Base-by-base conservation (phyloP, 2,888 invertebrate species). In the Pogonocherus hispidulus region DNA sequence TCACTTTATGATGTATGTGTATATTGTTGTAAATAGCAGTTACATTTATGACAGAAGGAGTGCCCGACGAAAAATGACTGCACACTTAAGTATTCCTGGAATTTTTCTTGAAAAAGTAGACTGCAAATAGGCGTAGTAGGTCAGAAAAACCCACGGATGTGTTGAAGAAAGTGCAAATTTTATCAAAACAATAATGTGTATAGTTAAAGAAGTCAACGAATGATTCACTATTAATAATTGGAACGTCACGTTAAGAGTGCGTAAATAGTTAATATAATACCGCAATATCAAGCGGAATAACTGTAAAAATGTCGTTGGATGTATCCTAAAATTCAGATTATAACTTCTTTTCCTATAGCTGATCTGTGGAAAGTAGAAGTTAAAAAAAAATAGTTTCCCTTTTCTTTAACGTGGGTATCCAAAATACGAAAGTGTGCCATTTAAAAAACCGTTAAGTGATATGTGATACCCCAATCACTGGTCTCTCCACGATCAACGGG, bases 61-160 rank as follows among this genome's bases (percentile, higher is more conserved):
- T 16, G 41, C n/a, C 41, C 2, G 16, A n/a, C n/a, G n/a, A 41
- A 41, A 41, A n/a, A 41, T 41, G 41, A 41, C 41, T 41, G 14
- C 6, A 2, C 41, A 5, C 41, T 4, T 14, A 41, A 41, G 5
- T 16, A 41, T 41, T 41, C 41, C 3, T n/a, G n/a, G 41, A 41
- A 41, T 41, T 41, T 41, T 41, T 41, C 41, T 5, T 41, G 11
- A 41, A 47, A 20, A 47, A 47, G 19, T 41, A 41, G 41, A 41
- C 41, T 41, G 41, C n/a, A 41, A 32, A 41, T 52, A 47, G 63
- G 49, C 57, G 63, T 51, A 60, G 51, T 52, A 49, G 67, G 67
- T 65, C 64, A 69, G 6, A 63, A 52, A n/a, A 52, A 52, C 63
- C 51, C 59, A 59, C 37, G 22, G 18, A 59, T 46, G 32, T 32